phyloP scores from a whole-genome alignment of 2,888 invertebrate genomes.

The Scaptomyza tumidula region DNA sequence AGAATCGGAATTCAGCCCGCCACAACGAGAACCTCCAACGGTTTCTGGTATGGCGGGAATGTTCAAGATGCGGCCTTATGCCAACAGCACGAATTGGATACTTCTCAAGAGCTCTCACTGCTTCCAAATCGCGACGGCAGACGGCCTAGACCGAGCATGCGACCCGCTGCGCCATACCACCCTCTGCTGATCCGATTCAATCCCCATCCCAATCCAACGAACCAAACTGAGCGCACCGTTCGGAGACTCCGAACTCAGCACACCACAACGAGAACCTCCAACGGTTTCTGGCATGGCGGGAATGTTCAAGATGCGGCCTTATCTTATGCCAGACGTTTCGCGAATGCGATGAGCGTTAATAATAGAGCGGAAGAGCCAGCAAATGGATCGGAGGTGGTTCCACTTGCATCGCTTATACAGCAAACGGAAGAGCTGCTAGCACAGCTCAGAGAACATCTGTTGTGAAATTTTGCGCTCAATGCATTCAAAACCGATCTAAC shows the following conservation, averaged over 20 bases:
- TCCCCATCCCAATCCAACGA: background rate
- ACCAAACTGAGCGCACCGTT: background rate
- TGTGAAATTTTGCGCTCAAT: background rate
- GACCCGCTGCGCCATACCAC: background rate
- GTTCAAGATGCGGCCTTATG: too few relatives aligned
- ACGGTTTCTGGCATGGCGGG: background rate
- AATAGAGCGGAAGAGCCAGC: background rate
- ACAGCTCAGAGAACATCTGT: background rate
- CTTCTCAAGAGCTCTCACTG: too few relatives aligned
- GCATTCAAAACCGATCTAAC: too few relatives aligned
- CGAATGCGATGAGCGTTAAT: background rate
- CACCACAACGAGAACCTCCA: fast-evolving
- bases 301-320: background rate
- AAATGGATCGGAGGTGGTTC: background rate
- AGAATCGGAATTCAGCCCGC: background rate
- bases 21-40: background rate
- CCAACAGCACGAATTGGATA: too few relatives aligned
- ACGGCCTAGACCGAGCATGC: background rate
- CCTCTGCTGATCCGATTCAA: too few relatives aligned
- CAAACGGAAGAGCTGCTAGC: constrained; percentile 7
- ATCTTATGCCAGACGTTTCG: background rate
- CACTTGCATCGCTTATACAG: background rate
- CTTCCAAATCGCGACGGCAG: too few relatives aligned
- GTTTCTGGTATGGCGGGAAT: too few relatives aligned
- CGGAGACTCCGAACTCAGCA: background rate